phyloP scores from a whole-genome alignment of 53 echinoderm and acorn worm genomes.

The Stichopus horrens region DNA sequence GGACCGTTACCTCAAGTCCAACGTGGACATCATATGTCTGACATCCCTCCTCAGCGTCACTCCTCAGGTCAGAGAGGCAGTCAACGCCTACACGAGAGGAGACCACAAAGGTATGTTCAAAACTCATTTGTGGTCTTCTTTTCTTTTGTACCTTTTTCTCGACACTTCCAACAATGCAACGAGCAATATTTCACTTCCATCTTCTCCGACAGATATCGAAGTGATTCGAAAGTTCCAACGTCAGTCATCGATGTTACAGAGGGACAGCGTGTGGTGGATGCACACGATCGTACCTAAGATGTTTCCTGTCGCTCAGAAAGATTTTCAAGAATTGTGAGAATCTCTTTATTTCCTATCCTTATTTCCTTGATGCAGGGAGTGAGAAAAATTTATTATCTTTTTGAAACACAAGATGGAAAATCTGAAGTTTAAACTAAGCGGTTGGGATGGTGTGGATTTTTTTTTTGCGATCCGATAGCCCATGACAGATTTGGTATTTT shows the following conservation, averaged over 20 bases:
- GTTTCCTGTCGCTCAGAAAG: slow-evolving; percentile 73
- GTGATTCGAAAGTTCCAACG: slow-evolving; percentile 73
- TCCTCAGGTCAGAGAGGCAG: slow-evolving; percentile 82
- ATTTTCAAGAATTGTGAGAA: slow-evolving; percentile 77
- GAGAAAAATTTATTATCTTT: too few relatives aligned
- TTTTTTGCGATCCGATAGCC: neutral
- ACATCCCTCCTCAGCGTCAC: slow-evolving; percentile 83
- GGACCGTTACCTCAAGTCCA: slow-evolving; percentile 82
- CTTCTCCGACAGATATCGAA: slow-evolving; percentile 64
- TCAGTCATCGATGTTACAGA: slow-evolving; percentile 84
- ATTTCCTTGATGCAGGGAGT: neutral
- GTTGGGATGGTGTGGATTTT: neutral
- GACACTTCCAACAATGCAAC: neutral
- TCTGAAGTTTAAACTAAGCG: neutral
- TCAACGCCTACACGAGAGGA: slow-evolving; percentile 86
- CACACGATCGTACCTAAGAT: slow-evolving; percentile 86
- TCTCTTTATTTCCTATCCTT: neutral
- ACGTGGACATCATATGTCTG: slow-evolving; percentile 77
- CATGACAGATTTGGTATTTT: too few relatives aligned
- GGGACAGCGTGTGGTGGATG: slow-evolving; percentile 96
- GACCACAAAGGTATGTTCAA: slow-evolving; percentile 78
- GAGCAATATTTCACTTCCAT: neutral
- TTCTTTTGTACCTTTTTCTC: neutral
- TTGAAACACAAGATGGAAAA: neutral
- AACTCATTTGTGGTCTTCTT: neutral